These are phyloP conservation scores for Rhinichthys klamathensis DNA, from an alignment of 2,113 vertebrate species.

Conservation along the genomic window DNA sequence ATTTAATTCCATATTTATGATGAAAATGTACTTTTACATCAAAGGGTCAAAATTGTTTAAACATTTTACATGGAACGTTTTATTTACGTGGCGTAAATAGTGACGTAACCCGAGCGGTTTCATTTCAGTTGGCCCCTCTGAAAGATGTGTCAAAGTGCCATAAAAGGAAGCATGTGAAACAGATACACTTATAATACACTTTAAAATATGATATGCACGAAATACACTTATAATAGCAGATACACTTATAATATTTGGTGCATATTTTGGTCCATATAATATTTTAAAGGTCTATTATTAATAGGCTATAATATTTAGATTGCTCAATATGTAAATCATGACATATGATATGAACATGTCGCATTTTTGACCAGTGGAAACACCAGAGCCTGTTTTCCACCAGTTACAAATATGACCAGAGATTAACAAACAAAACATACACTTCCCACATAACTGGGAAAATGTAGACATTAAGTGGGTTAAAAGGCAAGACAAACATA, in stretches of 20 bases:
- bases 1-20: neutral
- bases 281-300: neutral
- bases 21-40: neutral
- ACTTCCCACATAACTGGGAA: neutral
- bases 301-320: neutral
- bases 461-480: neutral
- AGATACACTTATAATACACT: no score
- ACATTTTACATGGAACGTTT: neutral
- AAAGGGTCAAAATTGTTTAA: neutral
- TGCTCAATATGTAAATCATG: neutral
- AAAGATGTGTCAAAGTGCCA: no score
- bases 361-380: neutral
- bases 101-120: neutral
- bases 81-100: neutral
- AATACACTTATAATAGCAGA: neutral
- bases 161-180: no score
- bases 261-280: neutral
- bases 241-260: neutral
- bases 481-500: neutral
- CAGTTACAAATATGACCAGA: neutral
- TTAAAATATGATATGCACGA: no score
- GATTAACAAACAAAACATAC: no score
- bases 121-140: neutral
- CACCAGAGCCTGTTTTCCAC: neutral
- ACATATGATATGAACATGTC: neutral